Conservation (phyloP, 2,797 vertebrate genomes). For the Rhinella marina region DNA sequence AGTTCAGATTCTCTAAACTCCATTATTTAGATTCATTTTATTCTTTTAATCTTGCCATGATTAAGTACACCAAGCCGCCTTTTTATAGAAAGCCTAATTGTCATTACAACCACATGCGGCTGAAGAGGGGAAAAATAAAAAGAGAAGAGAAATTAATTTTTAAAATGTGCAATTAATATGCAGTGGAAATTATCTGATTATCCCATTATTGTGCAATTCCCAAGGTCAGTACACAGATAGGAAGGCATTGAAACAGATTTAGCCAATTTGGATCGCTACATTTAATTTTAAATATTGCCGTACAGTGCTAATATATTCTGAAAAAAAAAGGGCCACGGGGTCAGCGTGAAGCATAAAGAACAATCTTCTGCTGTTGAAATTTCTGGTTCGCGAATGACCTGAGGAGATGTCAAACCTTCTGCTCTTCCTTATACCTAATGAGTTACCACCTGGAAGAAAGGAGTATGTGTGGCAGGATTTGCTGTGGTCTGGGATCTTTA, state of each 20-base stretch:
- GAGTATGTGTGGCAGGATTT: too few species aligned
- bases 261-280: constrained; percentile 5
- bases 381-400: neutral
- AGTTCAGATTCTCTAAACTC: constrained; percentile 36
- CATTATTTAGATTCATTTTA: constrained; percentile 58
- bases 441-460: too few species aligned
- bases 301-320: neutral
- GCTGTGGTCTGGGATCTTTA: too few species aligned
- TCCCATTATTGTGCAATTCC: constrained; percentile 47
- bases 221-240: constrained; percentile 43
- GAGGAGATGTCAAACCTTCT: neutral
- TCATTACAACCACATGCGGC: constrained; percentile 36
- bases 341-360: neutral
- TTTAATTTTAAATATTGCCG: neutral
- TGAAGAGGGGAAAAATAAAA: constrained; percentile 2
- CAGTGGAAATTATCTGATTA: constrained; percentile 55
- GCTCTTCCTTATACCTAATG: too few species aligned
- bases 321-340: neutral
- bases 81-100: constrained; percentile 52
- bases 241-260: constrained; percentile 34
- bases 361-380: neutral
- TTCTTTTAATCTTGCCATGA: constrained; percentile 54
- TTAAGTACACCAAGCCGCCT: constrained; percentile 50
- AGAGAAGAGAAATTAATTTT: constrained; percentile 52
- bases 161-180: constrained; percentile 59